A percentile compares a stretch with the other conserved stretches of the same genome.
Conservation (phyloP, 2,888 invertebrate genomes). For the Amblyjoppa fuscipennis region DNA sequence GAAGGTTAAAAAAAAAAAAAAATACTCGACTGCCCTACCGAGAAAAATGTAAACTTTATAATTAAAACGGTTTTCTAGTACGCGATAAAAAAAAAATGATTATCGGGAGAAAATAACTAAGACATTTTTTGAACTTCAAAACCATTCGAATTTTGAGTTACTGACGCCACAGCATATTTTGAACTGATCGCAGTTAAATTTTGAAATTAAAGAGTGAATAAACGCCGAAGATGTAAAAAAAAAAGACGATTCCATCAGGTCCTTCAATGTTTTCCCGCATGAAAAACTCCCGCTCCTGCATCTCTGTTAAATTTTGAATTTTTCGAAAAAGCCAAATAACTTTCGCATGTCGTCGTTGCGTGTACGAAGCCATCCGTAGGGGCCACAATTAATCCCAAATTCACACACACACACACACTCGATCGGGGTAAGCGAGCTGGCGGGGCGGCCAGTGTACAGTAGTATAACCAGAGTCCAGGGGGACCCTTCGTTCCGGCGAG, state of each 20-base stretch:
- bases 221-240: background rate
- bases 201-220: background rate
- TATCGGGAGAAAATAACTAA: background rate
- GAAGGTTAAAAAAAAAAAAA: background rate
- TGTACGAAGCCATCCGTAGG: constrained; percentile 2
- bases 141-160: background rate
- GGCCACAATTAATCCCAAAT: constrained; percentile 32
- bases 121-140: background rate
- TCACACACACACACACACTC: constrained; percentile 25
- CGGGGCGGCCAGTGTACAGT: constrained; percentile 16
- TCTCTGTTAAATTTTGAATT: background rate
- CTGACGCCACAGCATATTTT: background rate
- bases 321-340: background rate
- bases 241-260: background rate
- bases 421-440: constrained; percentile 30
- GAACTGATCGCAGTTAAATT: background rate
- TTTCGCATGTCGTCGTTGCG: constrained; percentile 38
- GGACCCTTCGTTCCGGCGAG: constrained; percentile 22
- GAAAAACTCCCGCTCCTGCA: background rate
- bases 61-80: background rate
- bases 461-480: constrained; percentile 42
- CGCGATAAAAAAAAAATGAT: background rate
- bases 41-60: background rate
- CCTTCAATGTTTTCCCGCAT: constrained; percentile 5
- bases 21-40: background rate